A percentile compares a stretch with the other conserved stretches of the same genome.
These are phyloP conservation scores for Ellobius talpinus DNA, from an alignment of 2,113 vertebrate genomes.

Conservation along the genomic window DNA sequence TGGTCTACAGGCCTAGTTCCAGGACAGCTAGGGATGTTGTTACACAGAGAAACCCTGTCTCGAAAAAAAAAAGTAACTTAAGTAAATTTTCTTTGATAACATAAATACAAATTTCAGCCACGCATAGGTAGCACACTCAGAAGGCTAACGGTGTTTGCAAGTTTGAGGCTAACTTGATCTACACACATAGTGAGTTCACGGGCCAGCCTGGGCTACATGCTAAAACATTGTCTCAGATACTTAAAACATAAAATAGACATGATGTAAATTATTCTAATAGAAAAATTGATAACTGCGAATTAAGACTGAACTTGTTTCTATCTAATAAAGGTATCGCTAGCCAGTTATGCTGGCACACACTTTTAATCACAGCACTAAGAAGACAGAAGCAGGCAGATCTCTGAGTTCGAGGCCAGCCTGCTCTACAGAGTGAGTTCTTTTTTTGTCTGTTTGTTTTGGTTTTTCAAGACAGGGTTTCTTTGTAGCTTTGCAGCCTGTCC, in stretches of 20 bases:
- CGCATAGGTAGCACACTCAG: not conserved
- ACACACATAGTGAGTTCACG: not conserved
- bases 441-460: no score
- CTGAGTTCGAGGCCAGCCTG: not conserved
- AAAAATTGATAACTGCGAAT: not conserved
- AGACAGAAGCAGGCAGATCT: not conserved
- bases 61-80: not conserved
- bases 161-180: not conserved
- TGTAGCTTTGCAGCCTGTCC: no score
- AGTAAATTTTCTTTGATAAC: not conserved
- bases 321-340: not conserved
- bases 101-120: constrained; percentile 18
- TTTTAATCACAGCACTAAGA: not conserved
- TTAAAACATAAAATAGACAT: not conserved
- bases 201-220: not conserved
- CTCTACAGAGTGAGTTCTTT: not conserved
- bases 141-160: not conserved
- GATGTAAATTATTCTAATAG: constrained; percentile 42
- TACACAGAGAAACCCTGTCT: no score
- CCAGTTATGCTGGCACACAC: not conserved
- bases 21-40: no score
- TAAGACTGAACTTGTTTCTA: constrained; percentile 16
- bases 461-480: no score
- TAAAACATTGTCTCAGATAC: not conserved
- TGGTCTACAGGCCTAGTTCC: no score